Percentiles rank a stretch among this genome's conserved stretches.
These are phyloP conservation scores for Labia minor DNA, from an alignment of 2,888 invertebrate species.

Conservation along the genomic window DNA sequence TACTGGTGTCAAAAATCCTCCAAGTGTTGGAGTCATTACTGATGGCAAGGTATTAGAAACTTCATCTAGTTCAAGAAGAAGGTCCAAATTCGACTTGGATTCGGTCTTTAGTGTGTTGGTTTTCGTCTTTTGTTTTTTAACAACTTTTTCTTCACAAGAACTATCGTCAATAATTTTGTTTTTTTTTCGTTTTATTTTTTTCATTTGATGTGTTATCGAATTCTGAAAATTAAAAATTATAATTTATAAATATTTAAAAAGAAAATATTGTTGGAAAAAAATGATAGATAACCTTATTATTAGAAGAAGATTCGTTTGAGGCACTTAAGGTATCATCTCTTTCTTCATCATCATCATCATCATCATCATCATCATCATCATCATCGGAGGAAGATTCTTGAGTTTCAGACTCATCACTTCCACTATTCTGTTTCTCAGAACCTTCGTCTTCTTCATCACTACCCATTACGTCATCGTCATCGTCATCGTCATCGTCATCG, in stretches of 20 bases:
- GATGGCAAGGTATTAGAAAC: conserved; percentile 52
- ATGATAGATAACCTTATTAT: not conserved
- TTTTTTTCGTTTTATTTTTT: conserved; percentile 20
- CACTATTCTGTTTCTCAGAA: conserved; percentile 27
- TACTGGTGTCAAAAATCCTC: conserved; percentile 62
- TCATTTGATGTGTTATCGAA: not conserved
- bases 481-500: conserved; percentile 21
- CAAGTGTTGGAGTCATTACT: conserved; percentile 71
- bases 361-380: conserved; percentile 28
- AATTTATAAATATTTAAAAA: not conserved
- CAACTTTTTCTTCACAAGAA: conserved; percentile 30
- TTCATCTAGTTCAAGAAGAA: conserved; percentile 70
- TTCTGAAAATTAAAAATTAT: not conserved
- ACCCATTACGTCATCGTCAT: conserved; percentile 25
- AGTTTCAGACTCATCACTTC: conserved; percentile 21
- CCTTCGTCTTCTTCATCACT: conserved; percentile 29
- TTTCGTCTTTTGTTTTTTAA: conserved; percentile 35
- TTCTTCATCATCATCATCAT: conserved; percentile 28
- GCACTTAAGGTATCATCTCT: conserved; percentile 19
- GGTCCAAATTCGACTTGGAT: conserved; percentile 55
- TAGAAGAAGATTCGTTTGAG: not conserved
- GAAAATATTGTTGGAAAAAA: not conserved
- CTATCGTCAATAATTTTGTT: conserved; percentile 28
- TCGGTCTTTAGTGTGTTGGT: conserved; percentile 20
- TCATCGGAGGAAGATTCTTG: conserved; percentile 21